Percentiles rank a stretch among this genome's conserved stretches.
These are phyloP conservation scores for Bombus waltoni DNA, from an alignment of 1,140 invertebrate species.

Conservation along the genomic window DNA sequence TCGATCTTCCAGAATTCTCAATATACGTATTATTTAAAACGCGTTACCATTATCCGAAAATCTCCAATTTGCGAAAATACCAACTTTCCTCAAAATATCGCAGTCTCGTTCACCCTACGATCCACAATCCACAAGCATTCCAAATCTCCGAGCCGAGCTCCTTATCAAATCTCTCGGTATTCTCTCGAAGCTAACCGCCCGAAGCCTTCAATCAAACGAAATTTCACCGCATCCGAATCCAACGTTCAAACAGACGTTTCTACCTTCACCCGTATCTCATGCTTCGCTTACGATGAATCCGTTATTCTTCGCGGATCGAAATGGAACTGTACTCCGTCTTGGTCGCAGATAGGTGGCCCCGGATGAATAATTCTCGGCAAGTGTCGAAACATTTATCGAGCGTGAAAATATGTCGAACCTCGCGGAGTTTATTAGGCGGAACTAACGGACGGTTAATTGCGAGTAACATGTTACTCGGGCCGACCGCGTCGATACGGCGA, in stretches of 20 bases:
- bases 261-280: background rate
- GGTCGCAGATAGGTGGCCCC: background rate
- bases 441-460: conserved; percentile 50
- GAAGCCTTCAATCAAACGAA: background rate
- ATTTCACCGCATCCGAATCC: background rate
- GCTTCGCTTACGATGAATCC: background rate
- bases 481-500: conserved; percentile 16
- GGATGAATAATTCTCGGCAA: background rate
- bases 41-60: too few species aligned
- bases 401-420: conserved; percentile 41
- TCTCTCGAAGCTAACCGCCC: background rate
- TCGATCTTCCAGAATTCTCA: too few species aligned
- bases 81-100: background rate
- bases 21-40: too few species aligned
- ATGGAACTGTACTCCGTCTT: background rate
- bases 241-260: background rate
- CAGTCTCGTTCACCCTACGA: too few species aligned
- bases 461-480: conserved; percentile 29
- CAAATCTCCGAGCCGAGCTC: background rate
- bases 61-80: background rate
- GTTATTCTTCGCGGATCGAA: background rate
- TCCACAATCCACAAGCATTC: background rate
- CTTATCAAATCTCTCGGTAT: background rate
- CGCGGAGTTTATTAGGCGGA: conserved; percentile 32
- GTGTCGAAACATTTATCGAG: conserved; percentile 20